phyloP scores from a whole-genome alignment of 2,113 vertebrate species.

The Craseonycteris thonglongyai region DNA sequence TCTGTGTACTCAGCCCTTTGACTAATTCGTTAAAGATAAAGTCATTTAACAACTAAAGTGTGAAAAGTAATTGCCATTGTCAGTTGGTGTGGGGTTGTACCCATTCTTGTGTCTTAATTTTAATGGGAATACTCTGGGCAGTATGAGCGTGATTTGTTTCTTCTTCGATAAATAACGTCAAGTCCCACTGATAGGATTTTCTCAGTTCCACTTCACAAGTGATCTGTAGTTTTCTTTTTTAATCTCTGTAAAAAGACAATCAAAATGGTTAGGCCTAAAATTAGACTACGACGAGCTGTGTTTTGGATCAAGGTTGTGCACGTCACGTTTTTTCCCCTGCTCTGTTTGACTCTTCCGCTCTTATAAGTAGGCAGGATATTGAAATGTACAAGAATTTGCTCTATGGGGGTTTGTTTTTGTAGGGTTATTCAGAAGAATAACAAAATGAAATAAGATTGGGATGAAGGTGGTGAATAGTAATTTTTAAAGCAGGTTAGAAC shows the following conservation, averaged over 20 bases:
- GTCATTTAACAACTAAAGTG: background rate
- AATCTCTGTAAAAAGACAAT: slow-evolving; percentile 7
- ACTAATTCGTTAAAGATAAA: background rate
- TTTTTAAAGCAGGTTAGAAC: slow-evolving; percentile 64
- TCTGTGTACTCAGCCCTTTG: background rate
- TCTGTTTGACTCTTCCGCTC: slow-evolving; percentile 66
- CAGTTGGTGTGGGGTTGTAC: background rate
- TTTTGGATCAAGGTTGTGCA: slow-evolving; percentile 67
- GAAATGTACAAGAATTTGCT: slow-evolving; percentile 65
- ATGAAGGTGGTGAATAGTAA: slow-evolving; percentile 45
- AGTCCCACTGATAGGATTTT: background rate
- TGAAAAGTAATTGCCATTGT: background rate
- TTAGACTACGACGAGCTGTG: slow-evolving; percentile 43
- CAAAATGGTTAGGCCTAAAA: slow-evolving; percentile 56
- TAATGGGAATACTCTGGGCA: background rate
- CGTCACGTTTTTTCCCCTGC: slow-evolving; percentile 64
- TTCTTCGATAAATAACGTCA: background rate
- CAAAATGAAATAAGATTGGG: slow-evolving; percentile 41
- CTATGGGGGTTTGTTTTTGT: slow-evolving; percentile 39
- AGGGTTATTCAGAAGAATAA: slow-evolving; percentile 37
- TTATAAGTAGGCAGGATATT: slow-evolving; percentile 70
- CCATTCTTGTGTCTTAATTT: background rate
- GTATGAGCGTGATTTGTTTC: slow-evolving; percentile 29
- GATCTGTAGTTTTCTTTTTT: background rate
- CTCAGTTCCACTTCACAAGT: background rate